These are phyloP conservation scores for Eilema sororculum DNA, from an alignment of 2,888 invertebrate species.

Conservation along the genomic window DNA sequence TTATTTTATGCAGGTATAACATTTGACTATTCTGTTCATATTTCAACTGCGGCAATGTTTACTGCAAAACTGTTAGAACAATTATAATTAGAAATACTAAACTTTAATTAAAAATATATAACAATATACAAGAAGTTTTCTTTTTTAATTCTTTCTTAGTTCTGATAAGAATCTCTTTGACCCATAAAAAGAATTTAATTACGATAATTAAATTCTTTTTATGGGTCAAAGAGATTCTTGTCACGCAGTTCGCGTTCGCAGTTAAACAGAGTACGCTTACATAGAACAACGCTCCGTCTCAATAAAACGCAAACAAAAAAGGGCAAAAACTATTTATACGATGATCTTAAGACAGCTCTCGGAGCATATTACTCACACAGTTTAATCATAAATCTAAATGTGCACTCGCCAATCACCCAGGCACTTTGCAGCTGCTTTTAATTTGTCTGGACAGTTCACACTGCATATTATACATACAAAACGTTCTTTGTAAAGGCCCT, in stretches of 20 bases:
- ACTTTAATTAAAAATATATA: too few relatives aligned
- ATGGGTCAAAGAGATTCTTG: too few relatives aligned
- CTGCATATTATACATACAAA: conserved; percentile 54
- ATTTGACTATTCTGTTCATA: too few relatives aligned
- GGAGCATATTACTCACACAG: conserved; percentile 49
- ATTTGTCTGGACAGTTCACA: conserved; percentile 78
- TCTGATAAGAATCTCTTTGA: background rate
- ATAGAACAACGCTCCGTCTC: background rate
- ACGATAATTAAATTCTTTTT: too few relatives aligned
- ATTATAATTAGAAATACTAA: too few relatives aligned
- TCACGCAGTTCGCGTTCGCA: too few relatives aligned
- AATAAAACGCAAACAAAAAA: conserved; percentile 18
- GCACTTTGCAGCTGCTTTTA: conserved; percentile 77
- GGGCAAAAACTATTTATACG: conserved; percentile 30
- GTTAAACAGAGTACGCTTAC: background rate
- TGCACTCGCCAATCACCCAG: conserved; percentile 74
- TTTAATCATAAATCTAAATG: conserved; percentile 77
- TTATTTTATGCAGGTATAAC: too few relatives aligned
- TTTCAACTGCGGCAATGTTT: too few relatives aligned
- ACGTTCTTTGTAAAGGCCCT: conserved; percentile 52
- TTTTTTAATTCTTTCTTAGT: background rate
- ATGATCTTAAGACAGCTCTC: conserved; percentile 46
- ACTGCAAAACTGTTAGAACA: too few relatives aligned
- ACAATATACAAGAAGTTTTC: too few relatives aligned
- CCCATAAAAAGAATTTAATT: background rate